Conservation (phyloP, 1,140 invertebrate species). For the Sycobia sp. region DNA sequence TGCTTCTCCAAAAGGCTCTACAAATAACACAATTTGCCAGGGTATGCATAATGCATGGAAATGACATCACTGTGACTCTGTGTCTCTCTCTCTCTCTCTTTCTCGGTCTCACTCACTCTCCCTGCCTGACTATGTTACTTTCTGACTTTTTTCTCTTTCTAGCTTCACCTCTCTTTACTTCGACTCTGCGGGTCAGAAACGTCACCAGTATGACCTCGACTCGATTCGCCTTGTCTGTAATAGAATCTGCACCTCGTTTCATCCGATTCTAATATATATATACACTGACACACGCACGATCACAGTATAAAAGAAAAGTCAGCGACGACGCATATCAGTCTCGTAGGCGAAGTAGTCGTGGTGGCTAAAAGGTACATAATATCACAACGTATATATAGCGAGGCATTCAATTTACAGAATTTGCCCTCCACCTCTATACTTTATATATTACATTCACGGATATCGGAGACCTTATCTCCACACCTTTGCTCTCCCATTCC, state of each 20-base stretch:
- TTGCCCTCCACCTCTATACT: neutral
- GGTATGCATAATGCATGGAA: conserved; percentile 58
- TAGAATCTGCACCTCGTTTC: conserved; percentile 58
- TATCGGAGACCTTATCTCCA: too few species aligned
- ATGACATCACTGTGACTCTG: conserved; percentile 50
- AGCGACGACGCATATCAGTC: too few species aligned
- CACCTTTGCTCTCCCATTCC: too few species aligned
- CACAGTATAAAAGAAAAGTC: too few species aligned
- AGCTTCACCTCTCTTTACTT: neutral
- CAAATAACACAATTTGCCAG: conserved; percentile 58
- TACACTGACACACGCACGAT: too few species aligned
- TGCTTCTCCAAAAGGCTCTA: conserved; percentile 36
- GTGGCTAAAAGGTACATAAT: conserved; percentile 24
- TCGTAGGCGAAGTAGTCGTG: conserved; percentile 51
- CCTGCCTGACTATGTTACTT: neutral
- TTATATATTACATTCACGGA: too few species aligned
- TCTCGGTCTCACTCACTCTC: neutral
- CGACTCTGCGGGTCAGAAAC: conserved; percentile 41
- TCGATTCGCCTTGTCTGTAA: conserved; percentile 62
- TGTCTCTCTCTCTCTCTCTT: conserved; percentile 35
- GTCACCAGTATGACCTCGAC: too few species aligned
- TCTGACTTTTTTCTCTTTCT: neutral
- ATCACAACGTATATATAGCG: too few species aligned
- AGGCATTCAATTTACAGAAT: conserved; percentile 59
- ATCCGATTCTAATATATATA: conserved; percentile 51